Base-by-base conservation (phyloP, 35 echinoderm and acorn worm species). In the Heliocidaris erythrogramma region DNA sequence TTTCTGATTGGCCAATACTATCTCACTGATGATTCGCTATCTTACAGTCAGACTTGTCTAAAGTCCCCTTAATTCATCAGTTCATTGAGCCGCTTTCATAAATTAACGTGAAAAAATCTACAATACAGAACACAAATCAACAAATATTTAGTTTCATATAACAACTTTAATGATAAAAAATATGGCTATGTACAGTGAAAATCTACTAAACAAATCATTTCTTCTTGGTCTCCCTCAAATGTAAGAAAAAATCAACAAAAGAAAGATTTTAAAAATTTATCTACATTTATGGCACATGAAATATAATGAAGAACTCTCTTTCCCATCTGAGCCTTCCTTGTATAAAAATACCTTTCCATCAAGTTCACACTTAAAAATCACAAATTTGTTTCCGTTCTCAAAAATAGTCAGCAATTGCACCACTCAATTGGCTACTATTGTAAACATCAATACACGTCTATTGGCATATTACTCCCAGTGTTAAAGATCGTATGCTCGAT, bases 91-190 rank as follows among this genome's bases (percentile, higher is more conserved):
- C 27, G 65, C 2, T 18, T 78, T 78, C 21, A 78, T 5, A 78
- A 78, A 8, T 5, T n/a, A 1, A 78, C 52, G 13, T 2, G 52
- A 78, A n/a, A 24, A 7, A 4, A 78, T 78, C 21, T 78, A 21
- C 65, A 78, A 78, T 7, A 78, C 27, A 78, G 27, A 78, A 78
- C 65, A 78, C 65, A 78, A 78, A 24, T 27, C 65, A 24, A 78
- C 65, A 78, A n/a, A 56, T 11, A 14, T 78, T 27, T 27, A 78
- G 35, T 78, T 78, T 78, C 18, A 78, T 27, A 27, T 78, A 78
- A 78, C 65, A 78, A 21, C 65, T 78, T 78, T 78, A 78, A 78
- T 78, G 65, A 78, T 78, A 78, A 78, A 78, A 78, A 78, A 78
- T 78, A 78, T 78, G 65, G 27, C 21, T 78, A 78, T 78, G 17